Base-by-base conservation (phyloP, 1,140 invertebrate genomes). In the Lordiphosa mommai region DNA sequence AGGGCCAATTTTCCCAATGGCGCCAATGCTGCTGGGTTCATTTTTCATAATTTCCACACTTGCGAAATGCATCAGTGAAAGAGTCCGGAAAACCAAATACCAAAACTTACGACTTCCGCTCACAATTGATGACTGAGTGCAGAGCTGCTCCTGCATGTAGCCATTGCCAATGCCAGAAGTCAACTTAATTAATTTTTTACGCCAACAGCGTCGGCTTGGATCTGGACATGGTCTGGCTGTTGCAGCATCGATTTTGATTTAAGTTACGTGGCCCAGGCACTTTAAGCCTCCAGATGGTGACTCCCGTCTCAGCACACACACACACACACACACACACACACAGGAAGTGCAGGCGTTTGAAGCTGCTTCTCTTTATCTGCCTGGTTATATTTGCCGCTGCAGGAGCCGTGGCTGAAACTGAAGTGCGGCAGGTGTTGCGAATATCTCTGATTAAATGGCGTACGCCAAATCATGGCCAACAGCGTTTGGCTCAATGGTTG, bases 131-230 rank as follows among this genome's bases (percentile, higher is more conserved):
- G 69, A 43, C 59, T 27, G 17, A 34, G 43, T 44, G 30, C 30
- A 12, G 20, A 34, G n/a, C 7, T n/a, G 50, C 50, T 20, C 16
- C 40, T 17, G 27, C 12, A 13, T 10, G 29, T 14, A 41, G 13
- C 51, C 51, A 68, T 69, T 71, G 76, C 63, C 77, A 77, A 70
- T 84, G 77, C 77, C 77, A 84, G 77, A 84, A 84, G 77, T 84
- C 77, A 84, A 84, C 77, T 84, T 84, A 84, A 84, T 84, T 84
- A 84, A 84, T 84, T 84, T 84, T 84, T 59, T 63, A 55, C 57
- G 68, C 77, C 76, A 51, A 13, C 53, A 80, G 74, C 74, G 32
- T 41, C 29, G 37, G 14, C 38, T 33, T n/a, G 8, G 14, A 17
- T 17, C 14, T 32, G 29, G 32, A 33, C 9, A 23, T 12, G 5